A percentile compares a stretch with the other conserved stretches of the same genome.
Conservation (phyloP, 2,113 vertebrate genomes). For the Cyprinodon tularosa region DNA sequence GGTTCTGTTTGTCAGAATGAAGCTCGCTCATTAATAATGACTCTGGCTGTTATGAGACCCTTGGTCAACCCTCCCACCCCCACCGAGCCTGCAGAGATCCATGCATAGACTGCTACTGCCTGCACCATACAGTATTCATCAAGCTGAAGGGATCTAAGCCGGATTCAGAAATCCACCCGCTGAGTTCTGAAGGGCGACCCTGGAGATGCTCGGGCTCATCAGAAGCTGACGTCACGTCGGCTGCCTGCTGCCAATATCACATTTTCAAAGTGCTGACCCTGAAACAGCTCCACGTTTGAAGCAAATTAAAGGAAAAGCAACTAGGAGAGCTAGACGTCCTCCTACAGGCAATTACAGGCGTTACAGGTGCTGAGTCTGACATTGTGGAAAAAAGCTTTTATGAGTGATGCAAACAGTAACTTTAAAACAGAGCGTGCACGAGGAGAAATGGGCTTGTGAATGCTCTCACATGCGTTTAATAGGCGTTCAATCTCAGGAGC, state of each 20-base stretch:
- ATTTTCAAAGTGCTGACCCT: neutral
- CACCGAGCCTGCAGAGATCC: neutral
- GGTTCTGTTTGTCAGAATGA: slow-evolving; percentile 62
- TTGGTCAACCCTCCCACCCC: neutral
- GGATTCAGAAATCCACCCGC: slow-evolving; percentile 13
- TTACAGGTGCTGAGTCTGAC: no score
- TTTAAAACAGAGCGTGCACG: no score
- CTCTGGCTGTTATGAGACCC: slow-evolving; percentile 23
- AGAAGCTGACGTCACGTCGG: neutral
- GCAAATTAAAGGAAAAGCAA: neutral
- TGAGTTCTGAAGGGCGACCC: neutral
- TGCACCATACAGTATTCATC: neutral
- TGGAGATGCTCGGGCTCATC: neutral
- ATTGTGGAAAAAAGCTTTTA: no score
- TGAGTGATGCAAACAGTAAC: no score
- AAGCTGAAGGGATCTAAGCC: neutral
- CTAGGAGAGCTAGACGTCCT: neutral
- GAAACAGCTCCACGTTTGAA: neutral
- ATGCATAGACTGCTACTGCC: slow-evolving; percentile 12
- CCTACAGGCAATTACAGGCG: no score
- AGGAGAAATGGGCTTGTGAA: no score
- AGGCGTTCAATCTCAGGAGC: no score
- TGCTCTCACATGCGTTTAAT: no score
- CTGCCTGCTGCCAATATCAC: neutral
- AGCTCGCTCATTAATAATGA: slow-evolving; percentile 64